Evolutionary conservation across 2,113 vertebrate genomes (phyloP).

Genomic region (Columba livia): DNA sequence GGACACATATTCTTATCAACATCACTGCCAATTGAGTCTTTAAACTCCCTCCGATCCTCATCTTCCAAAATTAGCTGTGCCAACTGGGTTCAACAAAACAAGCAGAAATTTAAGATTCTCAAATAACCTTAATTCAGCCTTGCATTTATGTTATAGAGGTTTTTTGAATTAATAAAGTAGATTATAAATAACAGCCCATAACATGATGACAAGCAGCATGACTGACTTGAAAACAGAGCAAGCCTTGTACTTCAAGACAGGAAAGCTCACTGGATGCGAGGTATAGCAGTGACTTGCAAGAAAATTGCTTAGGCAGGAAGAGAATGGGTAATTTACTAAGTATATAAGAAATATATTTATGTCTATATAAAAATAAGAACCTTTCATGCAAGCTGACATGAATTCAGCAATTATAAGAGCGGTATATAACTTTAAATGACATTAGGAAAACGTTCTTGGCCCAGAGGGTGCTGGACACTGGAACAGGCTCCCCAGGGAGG

Average conservation of each 20-base stretch:
- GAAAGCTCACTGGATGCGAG: background rate
- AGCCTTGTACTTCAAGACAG: background rate
- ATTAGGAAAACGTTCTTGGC: no score
- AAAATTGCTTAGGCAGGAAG: background rate
- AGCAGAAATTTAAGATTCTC: background rate
- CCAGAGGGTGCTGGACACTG: no score
- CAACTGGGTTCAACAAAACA: background rate
- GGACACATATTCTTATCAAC: background rate
- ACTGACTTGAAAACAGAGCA: background rate
- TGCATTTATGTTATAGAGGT: background rate
- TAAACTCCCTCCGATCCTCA: background rate
- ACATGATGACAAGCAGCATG: background rate
- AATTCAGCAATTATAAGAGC: background rate
- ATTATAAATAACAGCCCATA: background rate
- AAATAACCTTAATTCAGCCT: background rate
- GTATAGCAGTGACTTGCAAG: background rate
- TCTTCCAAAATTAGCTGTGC: background rate
- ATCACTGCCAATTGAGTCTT: background rate
- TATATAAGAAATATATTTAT: background rate
- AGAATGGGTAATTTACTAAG: background rate
- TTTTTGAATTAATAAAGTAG: background rate
- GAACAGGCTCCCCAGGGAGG: no score
- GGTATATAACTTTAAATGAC: background rate
- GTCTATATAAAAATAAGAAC: background rate
- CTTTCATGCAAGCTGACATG: background rate